Conservation (phyloP, 1,140 invertebrate genomes). For the Frieseomelitta varia region DNA sequence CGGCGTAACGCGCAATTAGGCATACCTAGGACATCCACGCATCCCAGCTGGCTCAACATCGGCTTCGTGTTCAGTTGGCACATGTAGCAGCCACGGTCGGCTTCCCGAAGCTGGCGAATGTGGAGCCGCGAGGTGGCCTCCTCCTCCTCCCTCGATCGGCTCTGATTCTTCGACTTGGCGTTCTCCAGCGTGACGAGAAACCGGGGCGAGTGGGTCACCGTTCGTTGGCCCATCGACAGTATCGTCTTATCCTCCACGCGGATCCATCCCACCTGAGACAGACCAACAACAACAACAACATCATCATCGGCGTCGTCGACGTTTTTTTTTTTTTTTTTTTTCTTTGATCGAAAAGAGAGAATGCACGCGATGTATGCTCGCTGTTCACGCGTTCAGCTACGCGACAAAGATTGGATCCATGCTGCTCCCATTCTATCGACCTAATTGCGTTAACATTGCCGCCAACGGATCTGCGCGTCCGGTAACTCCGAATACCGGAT, state of each 20-base stretch:
- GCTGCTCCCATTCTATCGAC: no score
- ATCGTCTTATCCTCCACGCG: conserved; percentile 84
- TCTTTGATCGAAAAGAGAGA: no score
- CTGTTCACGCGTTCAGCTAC: no score
- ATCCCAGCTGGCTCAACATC: conserved; percentile 94
- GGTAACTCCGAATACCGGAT: not conserved
- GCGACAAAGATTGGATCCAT: no score
- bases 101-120: conserved; percentile 81
- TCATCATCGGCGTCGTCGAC: no score
- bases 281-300: not conserved
- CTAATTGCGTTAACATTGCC: conserved; percentile 14
- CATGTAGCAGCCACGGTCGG: conserved; percentile 88
- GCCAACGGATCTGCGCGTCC: not conserved
- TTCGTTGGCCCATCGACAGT: conserved; percentile 83
- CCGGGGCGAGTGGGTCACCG: conserved; percentile 83
- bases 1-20: conserved; percentile 72
- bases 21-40: conserved; percentile 93
- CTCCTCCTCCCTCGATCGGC: conserved; percentile 71
- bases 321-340: no score
- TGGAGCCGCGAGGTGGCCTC: conserved; percentile 82
- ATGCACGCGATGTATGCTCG: no score
- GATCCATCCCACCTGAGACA: conserved; percentile 84
- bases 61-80: conserved; percentile 94
- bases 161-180: conserved; percentile 74
- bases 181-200: conserved; percentile 82